Evolutionary conservation across 2,888 invertebrate species (phyloP).

Genomic region (Scelioninae gen. 1): DNA sequence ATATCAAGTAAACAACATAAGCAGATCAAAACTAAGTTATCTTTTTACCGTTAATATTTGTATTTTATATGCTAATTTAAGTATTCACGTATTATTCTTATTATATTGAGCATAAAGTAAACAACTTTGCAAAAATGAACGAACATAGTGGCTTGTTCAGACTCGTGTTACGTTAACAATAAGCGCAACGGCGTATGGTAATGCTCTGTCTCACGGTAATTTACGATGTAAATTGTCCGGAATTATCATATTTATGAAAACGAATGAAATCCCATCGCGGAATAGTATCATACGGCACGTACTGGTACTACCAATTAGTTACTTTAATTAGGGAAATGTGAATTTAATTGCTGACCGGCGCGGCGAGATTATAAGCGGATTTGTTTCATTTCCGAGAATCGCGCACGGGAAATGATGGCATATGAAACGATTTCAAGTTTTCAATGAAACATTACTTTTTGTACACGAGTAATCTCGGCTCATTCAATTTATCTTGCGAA

Average conservation of each 20-base stretch:
- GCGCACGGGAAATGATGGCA: slow-evolving; percentile 51
- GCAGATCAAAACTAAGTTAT: too few species aligned
- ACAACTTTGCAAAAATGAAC: too few species aligned
- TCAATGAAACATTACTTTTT: slow-evolving; percentile 56
- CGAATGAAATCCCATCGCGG: slow-evolving; percentile 54
- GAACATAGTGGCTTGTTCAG: slow-evolving; percentile 6
- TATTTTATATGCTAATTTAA: not conserved
- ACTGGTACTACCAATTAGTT: slow-evolving; percentile 67
- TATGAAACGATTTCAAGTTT: slow-evolving; percentile 37
- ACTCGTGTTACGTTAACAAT: slow-evolving; percentile 37
- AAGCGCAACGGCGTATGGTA: slow-evolving; percentile 43
- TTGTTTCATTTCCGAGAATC: slow-evolving; percentile 67
- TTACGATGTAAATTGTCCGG: slow-evolving; percentile 65
- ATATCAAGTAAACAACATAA: too few species aligned
- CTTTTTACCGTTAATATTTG: too few species aligned
- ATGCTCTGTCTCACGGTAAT: slow-evolving; percentile 63
- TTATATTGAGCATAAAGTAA: too few species aligned
- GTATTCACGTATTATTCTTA: too few species aligned
- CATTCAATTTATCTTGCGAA: not conserved
- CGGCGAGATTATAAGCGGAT: slow-evolving; percentile 65
- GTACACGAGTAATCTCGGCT: slow-evolving; percentile 17
- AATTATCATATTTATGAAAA: slow-evolving; percentile 70
- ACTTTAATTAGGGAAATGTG: slow-evolving; percentile 71
- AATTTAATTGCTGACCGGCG: slow-evolving; percentile 69
- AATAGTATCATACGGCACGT: slow-evolving; percentile 66